Conservation (phyloP, 2,888 invertebrate species). For the Pheosia gnoma region DNA sequence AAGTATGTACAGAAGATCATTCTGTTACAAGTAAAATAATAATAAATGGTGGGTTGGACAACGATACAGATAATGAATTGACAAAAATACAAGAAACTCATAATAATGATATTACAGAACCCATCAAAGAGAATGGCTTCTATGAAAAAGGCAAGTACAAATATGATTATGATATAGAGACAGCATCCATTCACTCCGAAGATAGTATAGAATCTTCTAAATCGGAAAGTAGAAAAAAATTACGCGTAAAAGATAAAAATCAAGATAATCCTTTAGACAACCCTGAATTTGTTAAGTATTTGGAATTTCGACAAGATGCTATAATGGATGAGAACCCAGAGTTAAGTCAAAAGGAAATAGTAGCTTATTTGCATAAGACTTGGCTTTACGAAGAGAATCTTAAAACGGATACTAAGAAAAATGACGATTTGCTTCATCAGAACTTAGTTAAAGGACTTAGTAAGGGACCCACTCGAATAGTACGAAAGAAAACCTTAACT, state of each 20-base stretch:
- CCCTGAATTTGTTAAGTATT: conserved; percentile 75
- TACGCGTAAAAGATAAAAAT: conserved; percentile 34
- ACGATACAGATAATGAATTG: neutral
- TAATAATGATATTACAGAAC: conserved; percentile 2
- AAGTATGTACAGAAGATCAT: neutral
- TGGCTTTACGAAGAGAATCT: conserved; percentile 73
- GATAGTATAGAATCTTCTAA: conserved; percentile 39
- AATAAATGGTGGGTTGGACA: neutral
- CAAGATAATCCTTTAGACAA: conserved; percentile 45
- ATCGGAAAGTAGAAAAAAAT: conserved; percentile 41
- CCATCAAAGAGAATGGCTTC: conserved; percentile 27
- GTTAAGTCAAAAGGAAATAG: conserved; percentile 68
- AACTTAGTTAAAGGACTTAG: conserved; percentile 55
- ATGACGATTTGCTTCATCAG: conserved; percentile 47
- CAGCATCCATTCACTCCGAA: conserved; percentile 36
- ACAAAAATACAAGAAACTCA: neutral
- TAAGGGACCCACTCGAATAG: conserved; percentile 16
- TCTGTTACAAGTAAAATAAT: neutral
- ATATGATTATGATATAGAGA: conserved; percentile 38
- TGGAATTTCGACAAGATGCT: conserved; percentile 72
- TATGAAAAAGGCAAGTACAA: conserved; percentile 6
- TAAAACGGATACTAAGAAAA: conserved; percentile 59
- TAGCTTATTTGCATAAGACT: conserved; percentile 73
- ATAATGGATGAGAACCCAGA: conserved; percentile 79
- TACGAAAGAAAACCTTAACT: conserved; percentile 24